These are phyloP conservation scores for Centropus unirufus DNA, from an alignment of 2,113 vertebrate genomes.

Conservation along the genomic window DNA sequence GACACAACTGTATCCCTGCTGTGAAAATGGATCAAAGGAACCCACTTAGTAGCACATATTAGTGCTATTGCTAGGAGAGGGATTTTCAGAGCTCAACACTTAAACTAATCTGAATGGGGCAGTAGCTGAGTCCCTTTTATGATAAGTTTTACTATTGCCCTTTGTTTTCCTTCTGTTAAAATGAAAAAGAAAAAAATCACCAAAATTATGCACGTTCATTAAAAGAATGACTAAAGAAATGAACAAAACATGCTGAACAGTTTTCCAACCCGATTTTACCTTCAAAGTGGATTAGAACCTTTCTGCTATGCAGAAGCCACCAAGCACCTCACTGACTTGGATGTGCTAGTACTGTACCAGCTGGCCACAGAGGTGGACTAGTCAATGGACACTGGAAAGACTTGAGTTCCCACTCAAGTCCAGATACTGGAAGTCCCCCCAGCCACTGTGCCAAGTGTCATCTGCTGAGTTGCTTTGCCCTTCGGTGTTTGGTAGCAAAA, in stretches of 20 bases:
- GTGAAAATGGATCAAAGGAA: background rate
- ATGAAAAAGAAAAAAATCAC: accelerated
- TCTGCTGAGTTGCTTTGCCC: background rate
- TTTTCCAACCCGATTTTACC: background rate
- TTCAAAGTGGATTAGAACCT: background rate
- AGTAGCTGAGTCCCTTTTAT: background rate
- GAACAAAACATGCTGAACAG: background rate
- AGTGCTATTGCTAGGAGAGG: background rate
- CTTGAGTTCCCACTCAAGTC: background rate
- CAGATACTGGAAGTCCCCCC: background rate
- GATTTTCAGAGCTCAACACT: background rate
- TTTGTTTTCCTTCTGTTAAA: background rate
- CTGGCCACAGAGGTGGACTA: background rate
- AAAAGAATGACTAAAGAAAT: background rate
- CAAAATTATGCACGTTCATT: background rate
- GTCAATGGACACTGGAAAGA: background rate
- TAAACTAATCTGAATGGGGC: background rate
- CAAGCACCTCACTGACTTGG: background rate
- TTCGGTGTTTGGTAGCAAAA: accelerated
- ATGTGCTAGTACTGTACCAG: background rate
- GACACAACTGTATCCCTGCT: background rate
- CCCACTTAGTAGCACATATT: background rate
- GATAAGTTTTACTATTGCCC: background rate
- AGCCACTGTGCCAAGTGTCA: background rate
- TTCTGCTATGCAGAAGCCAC: background rate